phyloP scores from a whole-genome alignment of 2,797 vertebrate species.

The Danionella dracula region DNA sequence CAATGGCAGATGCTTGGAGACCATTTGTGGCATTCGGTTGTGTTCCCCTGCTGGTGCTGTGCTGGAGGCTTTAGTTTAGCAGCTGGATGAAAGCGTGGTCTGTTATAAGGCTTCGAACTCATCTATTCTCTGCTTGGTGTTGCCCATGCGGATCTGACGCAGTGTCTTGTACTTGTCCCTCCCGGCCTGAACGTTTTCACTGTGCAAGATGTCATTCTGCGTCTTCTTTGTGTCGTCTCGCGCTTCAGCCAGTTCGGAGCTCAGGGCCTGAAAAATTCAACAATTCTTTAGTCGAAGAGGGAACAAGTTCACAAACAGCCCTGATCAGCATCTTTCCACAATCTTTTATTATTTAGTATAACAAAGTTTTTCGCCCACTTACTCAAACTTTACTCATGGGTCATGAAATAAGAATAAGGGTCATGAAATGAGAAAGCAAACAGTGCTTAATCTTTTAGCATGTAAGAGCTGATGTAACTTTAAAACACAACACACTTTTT shows the following conservation, averaged over 20 bases:
- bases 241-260: slow-evolving; percentile 81
- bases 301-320: too few relatives aligned
- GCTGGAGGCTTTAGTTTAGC: slow-evolving; percentile 6
- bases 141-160: slow-evolving; percentile 91
- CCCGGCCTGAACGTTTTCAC: slow-evolving; percentile 80
- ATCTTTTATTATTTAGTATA: too few relatives aligned
- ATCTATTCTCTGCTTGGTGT: slow-evolving; percentile 97
- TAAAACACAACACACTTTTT: too few relatives aligned
- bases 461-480: too few relatives aligned
- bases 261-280: slow-evolving; percentile 79
- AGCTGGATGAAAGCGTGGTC: background rate
- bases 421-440: too few relatives aligned
- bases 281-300: background rate
- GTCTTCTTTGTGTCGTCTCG: slow-evolving; percentile 81
- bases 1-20: slow-evolving; percentile 27
- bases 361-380: too few relatives aligned
- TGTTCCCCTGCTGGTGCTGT: slow-evolving; percentile 4
- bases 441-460: too few relatives aligned
- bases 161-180: slow-evolving; percentile 98
- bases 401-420: too few relatives aligned
- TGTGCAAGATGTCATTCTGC: slow-evolving; percentile 83
- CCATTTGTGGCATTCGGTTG: slow-evolving; percentile 17
- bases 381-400: too few relatives aligned
- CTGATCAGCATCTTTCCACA: too few relatives aligned
- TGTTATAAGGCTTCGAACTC: slow-evolving; percentile 93